Evolutionary conservation across 2,113 vertebrate genomes (phyloP), one percentile per base, ranked within the genome.

Genomic region (Thymallus thymallus): DNA sequence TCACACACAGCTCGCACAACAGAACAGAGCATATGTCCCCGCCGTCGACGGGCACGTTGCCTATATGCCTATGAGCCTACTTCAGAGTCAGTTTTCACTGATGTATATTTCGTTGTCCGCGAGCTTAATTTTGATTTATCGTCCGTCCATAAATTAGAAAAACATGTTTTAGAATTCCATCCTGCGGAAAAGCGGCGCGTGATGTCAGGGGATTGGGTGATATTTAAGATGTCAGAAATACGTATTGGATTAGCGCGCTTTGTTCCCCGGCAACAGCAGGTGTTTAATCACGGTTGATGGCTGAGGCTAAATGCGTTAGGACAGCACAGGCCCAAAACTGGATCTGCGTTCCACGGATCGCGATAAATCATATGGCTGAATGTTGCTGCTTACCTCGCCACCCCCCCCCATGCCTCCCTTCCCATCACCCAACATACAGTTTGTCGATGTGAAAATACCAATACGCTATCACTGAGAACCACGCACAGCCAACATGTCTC

Each of bases 161-260:
- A 99, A 98, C 98, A 97, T 98, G 97, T 95, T 98, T 95, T 97
- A 95, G 96, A 99, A 97, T 97, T 96, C 94, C 94, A 96, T 97
- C 94, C 95, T 87, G 92, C 91, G 93, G 95, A 95, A 95, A 95
- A 93, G 95, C 95, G 93, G 94, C 95, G 94, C 94, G 94, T 94
- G 94, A 95, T 96, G 96, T 96, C 97, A 96, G 94, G 97, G 96
- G 96, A 99, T 93, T 94, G 95, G 96, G 94, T 96, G 97, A 97
- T 98, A 97, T 97, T 96, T 96, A 96, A 96, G 96, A 96, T 97
- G 97, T 98, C 96, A 98, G 95, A 98, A 98, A 98, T 96, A 97
- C 97, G 98, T 98, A 98, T 98, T 97, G 97, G 96, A 98, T 99
- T 98, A 97, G 96, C 91, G 95, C 92, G 96, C 96, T 97, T 99